These are phyloP conservation scores for Cyprinodon diabolis DNA, from an alignment of 2,797 vertebrate species.

Conservation along the genomic window DNA sequence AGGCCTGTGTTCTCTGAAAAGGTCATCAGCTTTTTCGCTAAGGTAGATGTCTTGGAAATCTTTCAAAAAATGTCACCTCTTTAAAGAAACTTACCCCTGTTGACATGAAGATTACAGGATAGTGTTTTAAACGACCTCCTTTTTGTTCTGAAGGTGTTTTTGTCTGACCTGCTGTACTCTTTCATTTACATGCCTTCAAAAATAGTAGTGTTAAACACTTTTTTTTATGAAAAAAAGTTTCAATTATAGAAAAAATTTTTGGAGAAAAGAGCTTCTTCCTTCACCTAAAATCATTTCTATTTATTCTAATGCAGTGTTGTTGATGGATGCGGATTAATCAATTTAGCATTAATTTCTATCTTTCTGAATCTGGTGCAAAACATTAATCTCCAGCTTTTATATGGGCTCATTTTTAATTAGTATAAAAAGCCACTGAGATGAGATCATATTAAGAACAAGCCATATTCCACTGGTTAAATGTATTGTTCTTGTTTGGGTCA, in stretches of 20 bases:
- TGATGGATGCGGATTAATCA: constrained; percentile 17
- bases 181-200: constrained; percentile 54
- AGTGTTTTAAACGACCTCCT: constrained; percentile 37
- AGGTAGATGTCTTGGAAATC: constrained; percentile 36
- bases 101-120: constrained; percentile 67
- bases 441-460: not conserved
- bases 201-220: constrained; percentile 13
- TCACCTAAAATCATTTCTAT: constrained; percentile 1
- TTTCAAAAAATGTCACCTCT: constrained; percentile 35
- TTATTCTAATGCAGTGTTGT: constrained; percentile 18
- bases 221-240: not conserved
- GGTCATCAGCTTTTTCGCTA: constrained; percentile 55
- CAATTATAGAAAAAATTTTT: not conserved
- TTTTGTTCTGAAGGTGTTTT: constrained; percentile 33
- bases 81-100: constrained; percentile 30
- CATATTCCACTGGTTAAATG: not conserved
- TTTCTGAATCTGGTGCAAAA: constrained; percentile 31
- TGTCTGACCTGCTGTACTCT: constrained; percentile 39
- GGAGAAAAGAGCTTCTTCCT: not conserved
- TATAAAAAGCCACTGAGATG: constrained; percentile 26
- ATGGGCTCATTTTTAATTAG: constrained; percentile 14
- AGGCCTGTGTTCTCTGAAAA: constrained; percentile 56
- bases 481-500: not conserved
- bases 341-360: constrained; percentile 33
- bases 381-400: constrained; percentile 21